Conservation (phyloP, 2,113 vertebrate species). For the Andinoacara biseriatus region DNA sequence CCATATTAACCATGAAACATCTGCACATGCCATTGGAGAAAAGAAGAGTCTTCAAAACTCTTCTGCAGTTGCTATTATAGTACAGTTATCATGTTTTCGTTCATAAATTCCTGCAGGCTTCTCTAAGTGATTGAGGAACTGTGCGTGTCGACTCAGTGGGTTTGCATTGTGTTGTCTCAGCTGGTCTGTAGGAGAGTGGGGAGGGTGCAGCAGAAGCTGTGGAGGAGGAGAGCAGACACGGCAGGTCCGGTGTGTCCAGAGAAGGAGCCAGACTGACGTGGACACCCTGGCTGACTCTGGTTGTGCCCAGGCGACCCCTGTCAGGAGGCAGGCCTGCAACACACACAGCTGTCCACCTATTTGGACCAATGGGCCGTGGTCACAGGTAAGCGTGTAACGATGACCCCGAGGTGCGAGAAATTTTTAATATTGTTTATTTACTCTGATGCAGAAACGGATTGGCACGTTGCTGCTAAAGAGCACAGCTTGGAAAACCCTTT, state of each 20-base stretch:
- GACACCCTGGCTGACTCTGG: slow-evolving; percentile 69
- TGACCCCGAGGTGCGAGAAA: background rate
- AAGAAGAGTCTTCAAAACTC: background rate
- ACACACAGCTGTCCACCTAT: slow-evolving; percentile 82
- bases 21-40: background rate
- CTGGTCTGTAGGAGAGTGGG: slow-evolving; percentile 88
- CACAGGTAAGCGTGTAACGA: slow-evolving; percentile 79
- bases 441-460: background rate
- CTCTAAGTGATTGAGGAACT: slow-evolving; percentile 45
- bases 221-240: slow-evolving; percentile 84
- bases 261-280: slow-evolving; percentile 55
- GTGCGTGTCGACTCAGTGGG: slow-evolving; percentile 55
- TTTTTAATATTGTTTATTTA: background rate
- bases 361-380: slow-evolving; percentile 86
- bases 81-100: slow-evolving; percentile 17
- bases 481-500: slow-evolving; percentile 3
- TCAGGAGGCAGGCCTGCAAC: slow-evolving; percentile 79
- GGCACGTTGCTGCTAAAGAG: background rate
- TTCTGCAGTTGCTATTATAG: background rate
- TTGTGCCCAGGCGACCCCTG: slow-evolving; percentile 75
- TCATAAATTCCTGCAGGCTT: slow-evolving; percentile 28
- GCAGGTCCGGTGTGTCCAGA: slow-evolving; percentile 80
- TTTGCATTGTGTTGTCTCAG: slow-evolving; percentile 75
- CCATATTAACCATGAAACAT: background rate
- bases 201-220: slow-evolving; percentile 84